Percentiles rank a stretch among this genome's conserved stretches.
phyloP scores from a whole-genome alignment of 1,140 invertebrate genomes.

The Zaprionus davidi region DNA sequence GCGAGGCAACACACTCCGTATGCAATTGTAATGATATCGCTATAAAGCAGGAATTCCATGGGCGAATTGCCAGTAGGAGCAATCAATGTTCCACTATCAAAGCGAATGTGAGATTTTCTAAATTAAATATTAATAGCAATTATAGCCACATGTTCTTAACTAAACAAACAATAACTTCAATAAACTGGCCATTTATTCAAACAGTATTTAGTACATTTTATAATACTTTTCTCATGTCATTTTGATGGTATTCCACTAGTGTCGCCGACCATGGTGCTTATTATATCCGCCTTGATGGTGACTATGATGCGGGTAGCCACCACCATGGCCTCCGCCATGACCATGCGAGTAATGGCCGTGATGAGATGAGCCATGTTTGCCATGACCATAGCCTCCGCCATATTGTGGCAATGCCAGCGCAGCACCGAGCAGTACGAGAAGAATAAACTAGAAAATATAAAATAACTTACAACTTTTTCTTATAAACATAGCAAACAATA shows the following conservation, averaged over 20 bases:
- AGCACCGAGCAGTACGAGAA: slow-evolving; percentile 27
- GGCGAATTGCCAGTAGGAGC: too few species aligned
- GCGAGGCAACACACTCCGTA: background rate
- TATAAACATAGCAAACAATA: background rate
- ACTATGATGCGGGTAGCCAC: slow-evolving; percentile 2
- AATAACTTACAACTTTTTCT: background rate
- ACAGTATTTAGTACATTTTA: slow-evolving; percentile 7
- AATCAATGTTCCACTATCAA: too few species aligned
- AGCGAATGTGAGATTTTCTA: background rate
- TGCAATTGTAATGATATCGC: background rate
- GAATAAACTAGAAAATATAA: slow-evolving; percentile 25
- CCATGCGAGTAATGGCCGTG: background rate
- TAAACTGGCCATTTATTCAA: background rate
- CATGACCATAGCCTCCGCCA: slow-evolving; percentile 20
- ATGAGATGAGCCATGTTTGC: background rate
- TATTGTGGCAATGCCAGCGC: slow-evolving; percentile 24
- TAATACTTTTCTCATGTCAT: background rate
- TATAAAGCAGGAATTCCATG: too few species aligned
- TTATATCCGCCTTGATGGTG: background rate
- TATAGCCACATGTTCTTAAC: background rate
- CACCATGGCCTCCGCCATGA: slow-evolving; percentile 15
- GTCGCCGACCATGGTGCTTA: slow-evolving; percentile 1
- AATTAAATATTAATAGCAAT: background rate
- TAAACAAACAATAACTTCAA: background rate
- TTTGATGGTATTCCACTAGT: background rate